A percentile compares a stretch with the other conserved stretches of the same genome.
phyloP scores from a whole-genome alignment of 2,888 invertebrate species.

The Oconnorella tubifera region DNA sequence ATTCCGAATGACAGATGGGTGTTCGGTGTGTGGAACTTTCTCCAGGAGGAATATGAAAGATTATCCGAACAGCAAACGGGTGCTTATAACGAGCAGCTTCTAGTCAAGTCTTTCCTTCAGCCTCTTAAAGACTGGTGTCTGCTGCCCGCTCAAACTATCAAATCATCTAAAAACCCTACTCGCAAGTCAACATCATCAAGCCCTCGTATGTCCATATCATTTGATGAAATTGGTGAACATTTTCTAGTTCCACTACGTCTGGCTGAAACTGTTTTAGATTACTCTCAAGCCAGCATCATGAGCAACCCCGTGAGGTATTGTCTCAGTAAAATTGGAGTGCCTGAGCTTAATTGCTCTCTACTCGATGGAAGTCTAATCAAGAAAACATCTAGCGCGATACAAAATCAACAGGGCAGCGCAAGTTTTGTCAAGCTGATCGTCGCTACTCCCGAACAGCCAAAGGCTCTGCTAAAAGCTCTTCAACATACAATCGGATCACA shows the following conservation, averaged over 20 bases:
- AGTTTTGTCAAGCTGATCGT: conserved; percentile 29
- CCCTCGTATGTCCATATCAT: not conserved
- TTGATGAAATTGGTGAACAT: conserved; percentile 12
- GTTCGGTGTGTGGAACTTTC: conserved; percentile 32
- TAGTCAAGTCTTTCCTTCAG: conserved; percentile 23
- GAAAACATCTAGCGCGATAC: conserved; percentile 4
- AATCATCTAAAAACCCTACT: conserved; percentile 2
- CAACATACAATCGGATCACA: conserved; percentile 16
- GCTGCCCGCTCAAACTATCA: conserved; percentile 24
- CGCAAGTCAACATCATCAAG: no score
- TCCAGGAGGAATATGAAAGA: conserved; percentile 30
- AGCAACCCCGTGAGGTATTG: conserved; percentile 31
- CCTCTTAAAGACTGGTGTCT: conserved; percentile 36
- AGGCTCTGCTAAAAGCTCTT: conserved; percentile 26
- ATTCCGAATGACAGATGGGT: conserved; percentile 33
- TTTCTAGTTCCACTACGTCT: conserved; percentile 34
- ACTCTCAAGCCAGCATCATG: conserved; percentile 33
- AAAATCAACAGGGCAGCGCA: not conserved
- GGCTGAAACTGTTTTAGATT: conserved; percentile 36
- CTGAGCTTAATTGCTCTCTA: conserved; percentile 32
- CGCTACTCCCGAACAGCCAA: conserved; percentile 32
- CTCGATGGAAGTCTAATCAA: conserved; percentile 30
- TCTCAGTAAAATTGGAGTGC: conserved; percentile 33
- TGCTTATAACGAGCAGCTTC: conserved; percentile 10
- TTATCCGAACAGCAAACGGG: conserved; percentile 17